Evolutionary conservation across 2,113 vertebrate species (phyloP).

Genomic region (Bubo blakistoni): DNA sequence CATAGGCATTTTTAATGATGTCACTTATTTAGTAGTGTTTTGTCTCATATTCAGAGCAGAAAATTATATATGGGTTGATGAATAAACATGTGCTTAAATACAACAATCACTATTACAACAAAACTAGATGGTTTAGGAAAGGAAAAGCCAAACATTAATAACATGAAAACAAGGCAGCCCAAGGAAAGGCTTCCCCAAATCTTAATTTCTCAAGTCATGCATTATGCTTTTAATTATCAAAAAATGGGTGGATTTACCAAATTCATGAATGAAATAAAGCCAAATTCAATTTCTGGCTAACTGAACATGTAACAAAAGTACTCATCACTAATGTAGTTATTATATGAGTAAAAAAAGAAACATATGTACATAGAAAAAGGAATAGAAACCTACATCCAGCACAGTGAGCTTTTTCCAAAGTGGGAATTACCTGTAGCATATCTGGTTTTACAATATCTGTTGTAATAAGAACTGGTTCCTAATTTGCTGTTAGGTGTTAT

Average conservation of each 20-base stretch:
- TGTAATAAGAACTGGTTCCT: not conserved
- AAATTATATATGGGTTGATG: not conserved
- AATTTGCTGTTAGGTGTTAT: not conserved
- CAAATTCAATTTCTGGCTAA: not conserved
- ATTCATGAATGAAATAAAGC: not conserved
- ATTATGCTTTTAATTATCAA: not conserved
- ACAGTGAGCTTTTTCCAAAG: not conserved
- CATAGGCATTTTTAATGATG: not conserved
- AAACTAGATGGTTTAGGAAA: not conserved
- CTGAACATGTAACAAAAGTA: not conserved
- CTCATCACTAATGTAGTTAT: not conserved
- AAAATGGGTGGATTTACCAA: not conserved
- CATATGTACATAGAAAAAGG: not conserved
- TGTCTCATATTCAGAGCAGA: not conserved
- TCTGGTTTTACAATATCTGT: not conserved
- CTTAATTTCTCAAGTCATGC: not conserved
- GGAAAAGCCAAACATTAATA: not conserved
- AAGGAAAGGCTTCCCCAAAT: not conserved
- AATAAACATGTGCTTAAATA: not conserved
- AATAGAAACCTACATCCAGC: not conserved
- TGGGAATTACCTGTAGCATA: not conserved
- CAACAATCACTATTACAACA: not conserved
- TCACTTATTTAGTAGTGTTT: not conserved
- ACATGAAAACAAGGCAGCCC: not conserved
- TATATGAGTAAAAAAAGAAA: not conserved